Evolutionary conservation across 2,888 invertebrate species (phyloP), one percentile per base, ranked within the genome.

Genomic region (Lochmaea capreae): DNA sequence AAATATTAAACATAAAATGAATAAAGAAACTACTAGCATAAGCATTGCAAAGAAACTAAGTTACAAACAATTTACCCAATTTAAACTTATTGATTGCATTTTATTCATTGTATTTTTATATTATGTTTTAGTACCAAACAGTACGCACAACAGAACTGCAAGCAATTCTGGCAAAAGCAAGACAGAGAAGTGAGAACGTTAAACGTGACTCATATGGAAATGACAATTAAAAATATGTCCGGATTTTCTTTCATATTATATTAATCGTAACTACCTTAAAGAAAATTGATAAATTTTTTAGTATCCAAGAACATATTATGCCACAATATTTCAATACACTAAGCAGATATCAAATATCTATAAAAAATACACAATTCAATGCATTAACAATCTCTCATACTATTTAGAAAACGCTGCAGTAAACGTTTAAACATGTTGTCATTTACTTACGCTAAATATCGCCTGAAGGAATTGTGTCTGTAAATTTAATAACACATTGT

Each of bases 81-180:
- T 43, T 52, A 9, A 10, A 46, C 22, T 12, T 22, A 14, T 26
- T 67, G n/a, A 39, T 39, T 39, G 33, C 8, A 9, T 39, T 39
- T 39, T 9, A 39, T 39, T 39, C 8, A 49, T 72, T 52, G 58
- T 49, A 43, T 26, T 59, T 61, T n/a, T 61, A 46, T 33, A 10
- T 76, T 39, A 52, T 76, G 75, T 88, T 89, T 52, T 87, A 95
- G 95, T 95, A 92, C 87, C 93, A 94, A 87, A 95, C 94, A 0
- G 91, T 93, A 3, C 90, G 94, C 11, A 91, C 93, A 0, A 92
- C 93, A 18, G 95, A 95, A 86, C 87, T 96, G 77, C 91, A 92
- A 81, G 92, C 92, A 77, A 93, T 94, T 83, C 87, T 95, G 79
- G 93, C 93, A 65, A 92, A 91, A 85, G 93, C 92, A 63, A 89